phyloP scores from a whole-genome alignment of 1,140 invertebrate species.

The Pantala flavescens region DNA sequence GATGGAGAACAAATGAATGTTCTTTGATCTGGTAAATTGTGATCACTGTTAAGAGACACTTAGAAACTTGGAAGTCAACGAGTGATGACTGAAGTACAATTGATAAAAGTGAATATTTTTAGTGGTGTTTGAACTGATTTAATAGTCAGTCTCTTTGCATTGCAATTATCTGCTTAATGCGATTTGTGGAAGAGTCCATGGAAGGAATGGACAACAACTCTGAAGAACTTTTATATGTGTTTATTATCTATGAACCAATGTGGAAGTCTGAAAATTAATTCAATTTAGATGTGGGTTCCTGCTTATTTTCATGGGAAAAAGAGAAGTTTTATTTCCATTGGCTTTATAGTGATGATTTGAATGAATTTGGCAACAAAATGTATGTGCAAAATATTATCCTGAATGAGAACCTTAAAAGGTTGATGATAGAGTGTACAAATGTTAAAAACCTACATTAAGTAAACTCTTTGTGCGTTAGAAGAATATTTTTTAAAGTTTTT shows the following conservation, averaged over 20 bases:
- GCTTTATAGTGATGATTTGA: neutral
- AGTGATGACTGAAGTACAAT: neutral
- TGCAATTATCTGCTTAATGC: neutral
- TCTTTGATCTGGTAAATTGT: neutral
- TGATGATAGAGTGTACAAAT: slow-evolving; percentile 2
- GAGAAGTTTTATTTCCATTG: neutral
- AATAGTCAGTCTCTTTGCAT: neutral
- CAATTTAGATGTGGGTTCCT: neutral
- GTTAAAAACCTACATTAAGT: slow-evolving; percentile 3
- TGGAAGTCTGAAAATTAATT: neutral
- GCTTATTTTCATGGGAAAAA: slow-evolving; percentile 7
- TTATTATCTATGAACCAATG: neutral
- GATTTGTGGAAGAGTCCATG: neutral
- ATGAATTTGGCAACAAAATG: neutral
- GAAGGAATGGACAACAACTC: neutral
- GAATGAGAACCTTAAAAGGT: neutral
- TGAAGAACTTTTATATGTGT: neutral
- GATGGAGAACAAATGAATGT: neutral
- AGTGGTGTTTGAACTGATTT: neutral
- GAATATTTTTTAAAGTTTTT: neutral
- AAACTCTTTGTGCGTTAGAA: slow-evolving; percentile 6
- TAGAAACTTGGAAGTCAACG: neutral
- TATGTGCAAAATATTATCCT: neutral
- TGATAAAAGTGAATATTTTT: slow-evolving; percentile 4
- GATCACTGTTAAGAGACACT: neutral